Evolutionary conservation across 2,797 vertebrate species (phyloP), one percentile per base, ranked within the genome.

Genomic region (Leptodactylus fallax): DNA sequence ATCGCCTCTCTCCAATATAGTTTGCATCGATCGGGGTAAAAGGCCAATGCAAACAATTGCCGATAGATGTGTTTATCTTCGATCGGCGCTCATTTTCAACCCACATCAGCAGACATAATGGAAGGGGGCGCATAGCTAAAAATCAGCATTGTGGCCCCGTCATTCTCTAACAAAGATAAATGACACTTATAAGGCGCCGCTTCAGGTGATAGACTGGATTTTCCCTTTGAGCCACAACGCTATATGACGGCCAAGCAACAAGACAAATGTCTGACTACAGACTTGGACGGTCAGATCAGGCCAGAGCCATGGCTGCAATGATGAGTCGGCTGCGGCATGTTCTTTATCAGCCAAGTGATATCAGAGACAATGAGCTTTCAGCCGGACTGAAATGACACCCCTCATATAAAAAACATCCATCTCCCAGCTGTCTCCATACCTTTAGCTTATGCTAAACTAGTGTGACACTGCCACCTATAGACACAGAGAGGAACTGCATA

Each of bases 391-490:
- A 77, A 79, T 27, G 78, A 21, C 78, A 45, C 19, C 36, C 36
- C 25, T 6, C 58, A 61, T 13, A 61, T 47, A 47, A 1, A 5
- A 11, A 77, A 58, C 49, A 61, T 58, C 45, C 25, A 53, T 74
- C 8, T 67, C 14, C 0, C 72, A 25, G 7, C 25, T 25, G 58
- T 63, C 67, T 53, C 56, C n/a, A 45, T 10, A 1, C 17, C 14
- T 77, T 13, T 11, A 13, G 5, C 5, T 2, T 3, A 4, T 5
- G 53, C 19, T 21, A 10, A n/a, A 13, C 23, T 51, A 27, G 76
- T 6, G 27, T 83, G 77, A 60, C 11, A 4, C 1, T 77, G 76
- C 58, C 81, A 51, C 88, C 84, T 81, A 90, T 90, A 21, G 78
- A 61, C n/a, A 13, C n/a, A 56, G 45, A 7, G 0, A 36, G 10